Base-by-base conservation (phyloP, 2,797 vertebrate genomes). In the Notoglanidium macrostoma region DNA sequence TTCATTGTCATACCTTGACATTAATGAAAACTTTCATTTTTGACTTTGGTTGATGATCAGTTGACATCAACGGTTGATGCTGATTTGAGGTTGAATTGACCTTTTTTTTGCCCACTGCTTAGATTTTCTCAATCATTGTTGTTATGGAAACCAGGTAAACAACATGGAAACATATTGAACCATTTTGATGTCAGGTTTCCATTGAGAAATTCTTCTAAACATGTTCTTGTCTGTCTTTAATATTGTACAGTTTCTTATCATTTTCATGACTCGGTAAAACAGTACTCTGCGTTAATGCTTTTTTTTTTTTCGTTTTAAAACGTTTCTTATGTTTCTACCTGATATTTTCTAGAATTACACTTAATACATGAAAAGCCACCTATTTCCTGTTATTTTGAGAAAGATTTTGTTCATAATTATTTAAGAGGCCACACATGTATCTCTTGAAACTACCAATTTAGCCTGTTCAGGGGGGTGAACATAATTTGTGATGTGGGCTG, bases 401-500 rank as follows among this genome's bases (percentile, higher is more conserved):
- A 17, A 40, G 55, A 26, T 59, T 44, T 81, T 46, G 44, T 46
- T 46, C 12, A 14, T 61, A 5, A 49, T n/a, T 63, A 46, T 40
- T 46, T 46, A 63, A 17, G 7, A 46, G 15, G 14, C 79, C 35
- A 29, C 40, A 44, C 40, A 29, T 81, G 15, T 44, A 61, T 59
- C 59, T 81, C 14, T 2, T 81, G 59, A 46, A 61, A 80, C 78
- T 80, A n/a, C n/a, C 23, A 63, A 29, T 81, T 81, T 61, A n/a
- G 23, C 35, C 23, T 46, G 23, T 81, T 40, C 19, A 14, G 21
- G 32, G 77, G 54, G 29, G 4, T 44, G 55, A 61, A 54, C 19
- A 79, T 59, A 57, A 79, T 59, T 35, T 79, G 54, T 57, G 19
- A 57, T 15, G 19, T 79, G 54, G 54, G 19, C 77, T 35, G 54